Percentiles rank a stretch among this genome's conserved stretches.
Evolutionary conservation across 2,113 vertebrate genomes (phyloP).

Genomic region (Tupaia tana): DNA sequence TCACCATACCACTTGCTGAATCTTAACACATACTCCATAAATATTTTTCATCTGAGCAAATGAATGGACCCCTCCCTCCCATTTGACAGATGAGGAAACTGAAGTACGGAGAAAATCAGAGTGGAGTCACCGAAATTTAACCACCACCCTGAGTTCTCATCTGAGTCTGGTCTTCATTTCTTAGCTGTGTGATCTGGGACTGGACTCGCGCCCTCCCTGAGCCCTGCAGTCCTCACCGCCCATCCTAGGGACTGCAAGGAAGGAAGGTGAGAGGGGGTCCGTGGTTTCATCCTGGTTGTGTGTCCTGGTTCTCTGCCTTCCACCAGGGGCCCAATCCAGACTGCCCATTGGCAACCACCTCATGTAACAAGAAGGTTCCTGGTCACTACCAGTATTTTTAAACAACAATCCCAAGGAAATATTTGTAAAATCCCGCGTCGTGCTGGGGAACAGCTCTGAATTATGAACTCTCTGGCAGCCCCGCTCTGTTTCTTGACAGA

Average conservation of each 20-base stretch:
- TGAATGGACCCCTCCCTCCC: background rate
- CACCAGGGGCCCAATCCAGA: background rate
- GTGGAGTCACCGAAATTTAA: background rate
- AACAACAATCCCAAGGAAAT: constrained; percentile 71
- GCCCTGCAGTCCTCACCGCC: background rate
- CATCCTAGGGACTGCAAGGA: background rate
- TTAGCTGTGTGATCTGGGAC: background rate
- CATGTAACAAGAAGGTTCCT: background rate
- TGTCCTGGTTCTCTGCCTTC: background rate
- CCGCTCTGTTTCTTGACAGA: constrained; percentile 61
- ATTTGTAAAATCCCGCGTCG: constrained; percentile 33
- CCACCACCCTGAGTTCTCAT: background rate
- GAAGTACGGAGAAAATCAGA: background rate
- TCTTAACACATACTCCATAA: background rate
- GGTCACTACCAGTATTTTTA: constrained; percentile 66
- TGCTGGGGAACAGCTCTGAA: constrained; percentile 62
- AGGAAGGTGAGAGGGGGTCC: background rate
- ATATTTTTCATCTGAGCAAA: background rate
- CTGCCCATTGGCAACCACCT: background rate
- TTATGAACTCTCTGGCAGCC: constrained; percentile 47
- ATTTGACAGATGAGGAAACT: constrained; percentile 4
- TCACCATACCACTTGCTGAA: background rate
- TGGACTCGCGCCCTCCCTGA: background rate
- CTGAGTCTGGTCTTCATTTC: accelerated
- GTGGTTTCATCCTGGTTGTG: background rate